Percentiles rank a stretch among this genome's conserved stretches.
phyloP scores from a whole-genome alignment of 30 jellyfish, hydroid and myxozoan species.

The Rhopilema esculentum region DNA sequence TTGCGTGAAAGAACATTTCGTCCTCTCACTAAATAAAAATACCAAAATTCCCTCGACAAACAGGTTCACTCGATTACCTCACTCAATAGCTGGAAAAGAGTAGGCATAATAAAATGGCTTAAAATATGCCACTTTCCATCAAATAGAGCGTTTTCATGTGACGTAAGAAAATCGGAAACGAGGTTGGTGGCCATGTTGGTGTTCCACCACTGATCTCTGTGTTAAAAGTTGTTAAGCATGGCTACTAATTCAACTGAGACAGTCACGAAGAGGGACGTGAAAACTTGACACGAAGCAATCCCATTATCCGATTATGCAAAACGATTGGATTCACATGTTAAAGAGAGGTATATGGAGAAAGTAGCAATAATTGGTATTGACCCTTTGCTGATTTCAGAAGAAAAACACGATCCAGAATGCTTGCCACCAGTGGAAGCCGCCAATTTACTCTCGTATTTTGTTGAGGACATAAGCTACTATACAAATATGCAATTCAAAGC shows the following conservation, averaged over 20 bases:
- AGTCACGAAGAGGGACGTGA: slow-evolving; percentile 7
- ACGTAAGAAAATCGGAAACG: too few species aligned
- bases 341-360: neutral
- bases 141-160: slow-evolving; percentile 15
- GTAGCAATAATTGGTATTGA: slow-evolving; percentile 12
- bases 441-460: slow-evolving; percentile 18
- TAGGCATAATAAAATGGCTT: too few species aligned
- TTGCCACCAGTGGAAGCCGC: slow-evolving; percentile 9
- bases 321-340: neutral
- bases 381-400: slow-evolving; percentile 8
- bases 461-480: neutral
- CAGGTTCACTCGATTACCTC: too few species aligned
- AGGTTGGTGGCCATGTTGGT: slow-evolving; percentile 17
- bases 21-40: too few species aligned
- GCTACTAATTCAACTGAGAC: too few species aligned
- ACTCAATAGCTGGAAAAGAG: too few species aligned
- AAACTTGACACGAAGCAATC: slow-evolving; percentile 3
- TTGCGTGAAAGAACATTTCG: too few species aligned
- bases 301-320: slow-evolving; percentile 16
- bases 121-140: too few species aligned
- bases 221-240: slow-evolving; percentile 4
- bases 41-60: too few species aligned
- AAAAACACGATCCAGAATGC: neutral
- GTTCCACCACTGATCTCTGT: slow-evolving; percentile 11
- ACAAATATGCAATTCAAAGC: too few species aligned